phyloP scores from a whole-genome alignment of 2,113 vertebrate genomes.

The Leiothrix lutea region DNA sequence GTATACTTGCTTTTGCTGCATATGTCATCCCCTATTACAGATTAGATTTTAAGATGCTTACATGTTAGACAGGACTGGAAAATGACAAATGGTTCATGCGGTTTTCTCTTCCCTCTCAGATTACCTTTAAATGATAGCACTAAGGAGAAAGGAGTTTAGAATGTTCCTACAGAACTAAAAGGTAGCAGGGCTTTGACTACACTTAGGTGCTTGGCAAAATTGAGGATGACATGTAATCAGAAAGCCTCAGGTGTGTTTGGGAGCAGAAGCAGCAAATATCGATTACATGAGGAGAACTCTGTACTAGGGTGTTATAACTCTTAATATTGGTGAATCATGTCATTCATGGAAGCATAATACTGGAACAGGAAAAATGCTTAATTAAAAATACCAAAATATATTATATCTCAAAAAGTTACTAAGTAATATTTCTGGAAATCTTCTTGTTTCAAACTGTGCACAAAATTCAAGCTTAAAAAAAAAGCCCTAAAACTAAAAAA shows the following conservation, averaged over 20 bases:
- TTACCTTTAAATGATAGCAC: neutral
- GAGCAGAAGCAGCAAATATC: neutral
- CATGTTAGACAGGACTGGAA: neutral
- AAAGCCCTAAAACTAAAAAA: neutral
- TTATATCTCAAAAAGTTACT: neutral
- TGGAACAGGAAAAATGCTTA: neutral
- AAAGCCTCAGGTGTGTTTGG: conserved; percentile 23
- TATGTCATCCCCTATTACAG: neutral
- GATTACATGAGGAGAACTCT: neutral
- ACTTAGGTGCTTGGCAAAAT: neutral
- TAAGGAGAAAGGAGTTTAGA: neutral
- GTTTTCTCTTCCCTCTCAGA: neutral
- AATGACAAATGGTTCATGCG: neutral
- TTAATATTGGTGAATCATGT: neutral
- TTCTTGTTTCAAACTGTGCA: neutral
- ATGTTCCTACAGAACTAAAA: neutral
- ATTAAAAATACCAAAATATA: neutral
- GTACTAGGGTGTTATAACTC: neutral
- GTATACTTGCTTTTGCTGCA: neutral
- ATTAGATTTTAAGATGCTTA: neutral
- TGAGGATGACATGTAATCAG: conserved; percentile 39
- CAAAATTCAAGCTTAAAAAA: neutral
- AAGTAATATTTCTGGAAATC: neutral
- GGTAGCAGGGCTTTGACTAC: neutral
- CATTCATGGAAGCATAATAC: neutral